These are phyloP conservation scores for Chunga burmeisteri DNA, from an alignment of 2,113 vertebrate species.

Conservation along the genomic window DNA sequence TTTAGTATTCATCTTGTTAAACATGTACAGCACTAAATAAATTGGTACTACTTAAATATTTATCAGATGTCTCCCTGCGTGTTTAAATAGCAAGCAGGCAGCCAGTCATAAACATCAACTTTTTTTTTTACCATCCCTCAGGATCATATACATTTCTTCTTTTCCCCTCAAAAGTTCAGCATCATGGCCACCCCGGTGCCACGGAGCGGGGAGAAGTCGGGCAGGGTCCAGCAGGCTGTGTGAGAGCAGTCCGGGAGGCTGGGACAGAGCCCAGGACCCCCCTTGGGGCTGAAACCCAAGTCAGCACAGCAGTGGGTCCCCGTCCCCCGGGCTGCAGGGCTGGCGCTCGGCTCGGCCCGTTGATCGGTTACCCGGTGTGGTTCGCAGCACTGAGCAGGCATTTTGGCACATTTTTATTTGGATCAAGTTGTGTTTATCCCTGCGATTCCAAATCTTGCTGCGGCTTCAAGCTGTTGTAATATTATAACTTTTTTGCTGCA, in stretches of 20 bases:
- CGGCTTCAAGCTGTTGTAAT: not conserved
- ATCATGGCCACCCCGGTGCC: rapidly evolving
- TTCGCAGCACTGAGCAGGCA: not conserved
- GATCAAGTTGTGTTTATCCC: not conserved
- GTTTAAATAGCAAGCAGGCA: constrained; percentile 31
- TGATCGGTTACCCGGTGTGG: rapidly evolving
- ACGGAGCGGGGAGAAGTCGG: rapidly evolving
- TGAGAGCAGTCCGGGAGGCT: rapidly evolving
- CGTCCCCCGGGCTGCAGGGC: not conserved
- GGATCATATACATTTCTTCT: not conserved
- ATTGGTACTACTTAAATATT: constrained; percentile 59
- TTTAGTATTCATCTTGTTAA: constrained; percentile 63
- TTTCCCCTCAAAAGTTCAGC: not conserved
- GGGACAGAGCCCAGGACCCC: rapidly evolving
- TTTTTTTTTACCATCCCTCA: not conserved
- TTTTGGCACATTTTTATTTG: not conserved
- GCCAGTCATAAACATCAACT: not conserved
- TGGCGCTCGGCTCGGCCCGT: rapidly evolving
- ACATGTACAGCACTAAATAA: constrained; percentile 52
- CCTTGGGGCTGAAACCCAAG: not conserved
- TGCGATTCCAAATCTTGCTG: not conserved
- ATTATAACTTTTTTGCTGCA: not conserved
- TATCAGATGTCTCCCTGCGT: constrained; percentile 38
- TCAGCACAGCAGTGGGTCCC: not conserved
- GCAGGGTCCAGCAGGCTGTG: not conserved